phyloP scores from a whole-genome alignment of 2,113 vertebrate species.

The Acrocephalus arundinaceus region DNA sequence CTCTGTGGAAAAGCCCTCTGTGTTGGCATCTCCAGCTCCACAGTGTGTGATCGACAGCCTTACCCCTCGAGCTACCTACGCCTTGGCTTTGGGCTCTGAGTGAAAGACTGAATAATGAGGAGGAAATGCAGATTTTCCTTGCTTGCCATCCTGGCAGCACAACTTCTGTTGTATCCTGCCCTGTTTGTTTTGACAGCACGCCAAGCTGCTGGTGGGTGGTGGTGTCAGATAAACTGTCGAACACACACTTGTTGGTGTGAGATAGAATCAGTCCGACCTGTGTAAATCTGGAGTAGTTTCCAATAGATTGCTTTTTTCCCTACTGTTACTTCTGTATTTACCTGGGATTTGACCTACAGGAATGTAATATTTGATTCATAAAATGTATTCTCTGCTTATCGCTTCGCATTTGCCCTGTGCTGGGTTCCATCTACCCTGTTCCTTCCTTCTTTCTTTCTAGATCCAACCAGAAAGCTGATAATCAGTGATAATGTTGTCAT shows the following conservation, averaged over 20 bases:
- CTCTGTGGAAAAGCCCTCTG: not conserved
- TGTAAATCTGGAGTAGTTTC: not conserved
- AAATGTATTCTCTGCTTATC: not conserved
- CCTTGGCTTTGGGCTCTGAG: not conserved
- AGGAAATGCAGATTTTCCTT: not conserved
- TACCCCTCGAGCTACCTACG: not conserved
- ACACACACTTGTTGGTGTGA: not conserved
- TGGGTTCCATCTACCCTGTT: rapidly evolving
- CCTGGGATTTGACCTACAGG: not conserved
- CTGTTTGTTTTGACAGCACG: conserved; percentile 19
- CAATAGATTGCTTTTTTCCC: not conserved
- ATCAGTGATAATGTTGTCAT: not conserved
- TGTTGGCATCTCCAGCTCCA: not conserved
- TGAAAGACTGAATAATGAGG: not conserved
- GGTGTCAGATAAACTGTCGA: conserved; percentile 37
- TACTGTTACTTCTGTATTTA: not conserved
- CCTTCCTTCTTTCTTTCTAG: not conserved
- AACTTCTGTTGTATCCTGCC: not conserved
- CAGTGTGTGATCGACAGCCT: not conserved
- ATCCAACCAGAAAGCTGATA: not conserved
- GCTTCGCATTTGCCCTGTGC: not conserved
- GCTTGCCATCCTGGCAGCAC: not conserved
- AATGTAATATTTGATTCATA: not conserved
- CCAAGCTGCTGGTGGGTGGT: conserved; percentile 5
- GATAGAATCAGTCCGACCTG: not conserved